Evolutionary conservation across 1,140 invertebrate genomes (phyloP).

Genomic region (Apis dorsata): DNA sequence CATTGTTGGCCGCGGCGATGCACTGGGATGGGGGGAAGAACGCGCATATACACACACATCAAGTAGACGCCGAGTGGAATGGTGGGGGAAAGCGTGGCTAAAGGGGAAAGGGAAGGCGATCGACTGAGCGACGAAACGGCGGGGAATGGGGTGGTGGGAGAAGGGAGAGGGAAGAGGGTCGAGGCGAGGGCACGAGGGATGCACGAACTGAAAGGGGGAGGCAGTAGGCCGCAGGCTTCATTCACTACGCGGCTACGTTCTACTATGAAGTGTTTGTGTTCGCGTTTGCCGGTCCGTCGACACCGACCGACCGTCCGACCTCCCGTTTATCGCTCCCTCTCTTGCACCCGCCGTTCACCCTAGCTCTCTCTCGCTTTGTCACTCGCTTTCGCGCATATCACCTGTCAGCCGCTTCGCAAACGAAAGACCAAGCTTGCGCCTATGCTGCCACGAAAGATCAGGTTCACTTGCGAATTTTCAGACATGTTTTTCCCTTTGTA

Average conservation of each 20-base stretch:
- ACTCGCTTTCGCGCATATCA: not conserved
- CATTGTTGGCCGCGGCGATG: not conserved
- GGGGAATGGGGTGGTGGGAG: not conserved
- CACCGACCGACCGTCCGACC: conserved; percentile 35
- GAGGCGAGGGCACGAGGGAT: not conserved
- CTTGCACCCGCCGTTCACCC: not conserved
- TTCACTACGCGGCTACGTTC: conserved; percentile 56
- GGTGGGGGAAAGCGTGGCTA: not conserved
- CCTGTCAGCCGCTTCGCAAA: not conserved
- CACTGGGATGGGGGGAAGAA: not conserved
- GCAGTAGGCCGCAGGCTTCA: conserved; percentile 51
- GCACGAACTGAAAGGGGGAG: conserved; percentile 42
- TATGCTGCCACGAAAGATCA: not conserved
- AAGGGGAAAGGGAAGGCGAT: not conserved
- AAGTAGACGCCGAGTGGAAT: too few species aligned
- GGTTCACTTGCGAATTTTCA: too few species aligned
- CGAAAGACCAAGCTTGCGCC: not conserved
- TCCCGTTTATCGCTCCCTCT: not conserved
- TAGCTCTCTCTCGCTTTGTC: conserved; percentile 11
- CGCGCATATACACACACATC: too few species aligned
- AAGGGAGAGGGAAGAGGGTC: not conserved
- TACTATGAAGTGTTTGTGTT: conserved; percentile 62
- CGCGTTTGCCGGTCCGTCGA: conserved; percentile 56
- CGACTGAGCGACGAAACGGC: not conserved
- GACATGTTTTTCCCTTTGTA: too few species aligned